Evolutionary conservation across 2,797 vertebrate species (phyloP).

Genomic region (Epinephelus malabaricus): DNA sequence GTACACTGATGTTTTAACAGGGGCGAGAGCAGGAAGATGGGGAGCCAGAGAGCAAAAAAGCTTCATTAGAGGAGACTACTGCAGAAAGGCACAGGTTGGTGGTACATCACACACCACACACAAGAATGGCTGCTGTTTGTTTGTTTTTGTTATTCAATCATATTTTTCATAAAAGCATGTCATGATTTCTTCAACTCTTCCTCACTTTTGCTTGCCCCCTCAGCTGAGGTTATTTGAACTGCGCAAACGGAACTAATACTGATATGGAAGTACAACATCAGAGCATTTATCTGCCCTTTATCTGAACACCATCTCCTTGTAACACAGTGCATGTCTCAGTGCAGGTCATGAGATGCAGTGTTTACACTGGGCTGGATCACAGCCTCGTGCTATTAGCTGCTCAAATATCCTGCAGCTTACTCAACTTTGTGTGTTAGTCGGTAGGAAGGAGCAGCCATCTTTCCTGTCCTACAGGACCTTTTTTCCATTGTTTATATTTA

Average conservation of each 20-base stretch:
- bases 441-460: slow-evolving; percentile 73
- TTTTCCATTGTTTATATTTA: slow-evolving; percentile 86
- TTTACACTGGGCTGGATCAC: slow-evolving; percentile 64
- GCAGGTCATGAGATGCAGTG: slow-evolving; percentile 50
- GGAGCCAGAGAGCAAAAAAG: slow-evolving; percentile 87
- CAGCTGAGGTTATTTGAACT: slow-evolving; percentile 20
- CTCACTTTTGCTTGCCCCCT: not conserved
- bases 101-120: slow-evolving; percentile 22
- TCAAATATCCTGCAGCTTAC: slow-evolving; percentile 76
- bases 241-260: slow-evolving; percentile 56
- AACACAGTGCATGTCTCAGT: slow-evolving; percentile 25
- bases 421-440: slow-evolving; percentile 55
- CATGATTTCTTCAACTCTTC: not conserved
- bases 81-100: slow-evolving; percentile 89
- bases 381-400: slow-evolving; percentile 61
- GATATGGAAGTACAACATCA: slow-evolving; percentile 19
- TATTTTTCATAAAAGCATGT: not conserved
- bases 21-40: slow-evolving; percentile 79
- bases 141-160: not conserved
- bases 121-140: not conserved
- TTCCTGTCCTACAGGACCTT: slow-evolving; percentile 77
- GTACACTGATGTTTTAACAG: slow-evolving; percentile 72
- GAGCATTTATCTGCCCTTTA: slow-evolving; percentile 55
- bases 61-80: slow-evolving; percentile 77
- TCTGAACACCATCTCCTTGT: slow-evolving; percentile 54